A percentile compares a stretch with the other conserved stretches of the same genome.
Conservation (phyloP, 2,888 invertebrate species). For the Cactoblastis cactorum region DNA sequence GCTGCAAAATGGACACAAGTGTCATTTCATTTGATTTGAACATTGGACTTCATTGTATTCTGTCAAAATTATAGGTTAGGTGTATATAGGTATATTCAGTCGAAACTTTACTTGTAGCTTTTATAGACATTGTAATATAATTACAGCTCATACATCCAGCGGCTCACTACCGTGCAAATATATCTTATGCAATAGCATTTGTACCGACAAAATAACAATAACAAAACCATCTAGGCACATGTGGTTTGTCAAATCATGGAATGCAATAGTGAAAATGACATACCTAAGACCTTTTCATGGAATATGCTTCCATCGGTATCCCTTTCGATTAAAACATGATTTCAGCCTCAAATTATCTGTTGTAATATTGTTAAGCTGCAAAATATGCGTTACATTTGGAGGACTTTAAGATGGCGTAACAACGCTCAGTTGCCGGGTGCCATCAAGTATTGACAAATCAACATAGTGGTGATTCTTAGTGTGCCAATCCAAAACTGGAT, state of each 20-base stretch:
- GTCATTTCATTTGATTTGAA: constrained; percentile 56
- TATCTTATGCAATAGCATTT: constrained; percentile 53
- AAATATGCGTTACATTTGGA: constrained; percentile 75
- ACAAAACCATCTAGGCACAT: constrained; percentile 70
- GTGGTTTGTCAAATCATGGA: constrained; percentile 69
- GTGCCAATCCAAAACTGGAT: constrained; percentile 58
- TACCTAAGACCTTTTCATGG: constrained; percentile 61
- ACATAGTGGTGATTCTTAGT: constrained; percentile 54
- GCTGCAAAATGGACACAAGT: constrained; percentile 45
- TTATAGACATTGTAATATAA: constrained; percentile 28
- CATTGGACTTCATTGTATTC: constrained; percentile 60
- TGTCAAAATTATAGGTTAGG: constrained; percentile 71
- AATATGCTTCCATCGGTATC: constrained; percentile 55
- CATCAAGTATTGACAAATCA: constrained; percentile 75
- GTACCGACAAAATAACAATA: constrained; percentile 63
- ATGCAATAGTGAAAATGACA: constrained; percentile 70
- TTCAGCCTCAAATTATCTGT: constrained; percentile 56
- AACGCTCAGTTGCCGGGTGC: constrained; percentile 78
- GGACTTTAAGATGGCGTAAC: constrained; percentile 79
- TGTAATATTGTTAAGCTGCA: constrained; percentile 57
- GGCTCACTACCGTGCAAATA: constrained; percentile 47
- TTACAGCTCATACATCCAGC: constrained; percentile 34
- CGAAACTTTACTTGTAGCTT: constrained; percentile 33
- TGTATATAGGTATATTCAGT: constrained; percentile 39
- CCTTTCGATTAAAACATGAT: constrained; percentile 56